These are phyloP conservation scores for Platanista minor DNA, from an alignment of 2,113 vertebrate species.

Conservation along the genomic window DNA sequence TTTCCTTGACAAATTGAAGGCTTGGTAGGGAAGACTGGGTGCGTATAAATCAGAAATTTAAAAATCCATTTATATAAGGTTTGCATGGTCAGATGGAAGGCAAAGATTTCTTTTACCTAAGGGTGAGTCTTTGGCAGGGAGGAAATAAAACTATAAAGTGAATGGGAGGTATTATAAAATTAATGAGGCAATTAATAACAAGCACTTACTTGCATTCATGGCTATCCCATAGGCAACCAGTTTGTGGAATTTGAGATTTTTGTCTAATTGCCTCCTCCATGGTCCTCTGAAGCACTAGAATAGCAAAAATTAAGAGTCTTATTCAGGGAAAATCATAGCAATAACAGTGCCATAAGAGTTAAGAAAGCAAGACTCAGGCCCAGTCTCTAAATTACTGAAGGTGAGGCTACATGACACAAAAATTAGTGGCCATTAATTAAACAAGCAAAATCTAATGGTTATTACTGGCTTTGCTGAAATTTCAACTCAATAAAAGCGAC, in stretches of 20 bases:
- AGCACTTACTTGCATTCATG: constrained; percentile 81
- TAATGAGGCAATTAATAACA: not conserved
- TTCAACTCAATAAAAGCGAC: not conserved
- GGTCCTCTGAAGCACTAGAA: constrained; percentile 80
- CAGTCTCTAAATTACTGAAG: not conserved
- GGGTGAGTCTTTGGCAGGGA: not conserved
- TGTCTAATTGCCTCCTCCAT: constrained; percentile 83
- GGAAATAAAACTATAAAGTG: not conserved
- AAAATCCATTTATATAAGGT: not conserved
- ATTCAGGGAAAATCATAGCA: not conserved
- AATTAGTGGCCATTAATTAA: not conserved
- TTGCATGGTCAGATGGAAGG: not conserved
- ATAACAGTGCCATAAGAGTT: not conserved
- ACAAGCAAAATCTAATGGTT: not conserved
- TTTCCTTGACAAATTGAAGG: not conserved
- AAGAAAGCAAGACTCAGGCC: not conserved
- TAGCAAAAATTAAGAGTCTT: constrained; percentile 45
- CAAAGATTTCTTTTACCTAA: not conserved
- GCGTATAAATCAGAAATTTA: not conserved
- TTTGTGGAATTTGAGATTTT: constrained; percentile 85
- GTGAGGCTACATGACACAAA: not conserved
- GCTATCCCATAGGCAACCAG: constrained; percentile 83
- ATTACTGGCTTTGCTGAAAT: not conserved
- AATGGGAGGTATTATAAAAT: not conserved
- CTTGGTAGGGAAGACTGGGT: not conserved